Evolutionary conservation across 1,140 invertebrate genomes (phyloP), one percentile per base, ranked within the genome.

Genomic region (Lethocerus indicus): DNA sequence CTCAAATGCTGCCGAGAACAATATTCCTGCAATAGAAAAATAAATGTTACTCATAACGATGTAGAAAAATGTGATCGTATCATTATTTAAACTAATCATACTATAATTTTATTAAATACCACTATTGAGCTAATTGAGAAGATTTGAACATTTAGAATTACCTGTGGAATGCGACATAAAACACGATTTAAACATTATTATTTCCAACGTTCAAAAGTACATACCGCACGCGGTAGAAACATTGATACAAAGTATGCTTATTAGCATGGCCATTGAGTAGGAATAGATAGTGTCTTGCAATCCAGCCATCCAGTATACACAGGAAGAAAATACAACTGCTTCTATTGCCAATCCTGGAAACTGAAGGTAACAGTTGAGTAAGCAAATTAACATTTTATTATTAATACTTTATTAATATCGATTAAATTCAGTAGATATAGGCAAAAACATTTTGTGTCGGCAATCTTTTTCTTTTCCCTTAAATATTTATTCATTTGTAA

Each of bases 1-100:
- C 32, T 84, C 82, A 59, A 87, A 87, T 13, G 81, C 77, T 29
- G 77, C 79, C 0, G 85, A 87, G 61, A 89, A 89, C 61, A 90
- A 87, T 49, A 80, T 78, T 35, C 84, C 85, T 88, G 63, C 18
- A 70, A 55, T 18, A 32, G 16, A 13, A 37, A 48, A 50, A 27
- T 28, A 49, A n/a, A 7, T 37, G 21, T 2, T 14, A 45, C 6
- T 6, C 25, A 40, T 13, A 36, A 28, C 12, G 6, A 37, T 21
- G 6, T 37, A 29, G 5, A 53, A 35, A 52, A 37, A 44, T 43
- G 12, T 9, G 14, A 40, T 26, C 3, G 3, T 20, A 27, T n/a
- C 18, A 9, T 12, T 26, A 45, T 12, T 24, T 45, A 9, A 45
- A 13, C 12, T 24, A 13, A 9, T 24, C 6, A n/a, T n/a, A 32